Evolutionary conservation across 2,113 vertebrate genomes (phyloP).

Genomic region (Mobula birostris): DNA sequence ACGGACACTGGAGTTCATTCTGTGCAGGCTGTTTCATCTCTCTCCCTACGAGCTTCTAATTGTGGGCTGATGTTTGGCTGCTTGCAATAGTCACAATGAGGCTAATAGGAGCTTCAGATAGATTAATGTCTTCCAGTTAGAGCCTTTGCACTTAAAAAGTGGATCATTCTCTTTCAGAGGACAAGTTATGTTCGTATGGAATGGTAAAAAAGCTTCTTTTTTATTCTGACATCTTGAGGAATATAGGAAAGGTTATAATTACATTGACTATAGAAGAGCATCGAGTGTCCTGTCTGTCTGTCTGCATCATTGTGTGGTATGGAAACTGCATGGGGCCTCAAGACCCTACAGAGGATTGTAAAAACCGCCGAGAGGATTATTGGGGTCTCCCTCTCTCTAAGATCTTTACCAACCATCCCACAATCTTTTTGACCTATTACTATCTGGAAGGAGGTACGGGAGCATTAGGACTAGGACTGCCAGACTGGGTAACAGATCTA

Average conservation of each 20-base stretch:
- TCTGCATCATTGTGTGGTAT: too few species aligned
- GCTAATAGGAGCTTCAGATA: background rate
- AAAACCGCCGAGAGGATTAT: too few species aligned
- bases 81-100: background rate
- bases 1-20: background rate
- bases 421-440: too few species aligned
- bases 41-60: background rate
- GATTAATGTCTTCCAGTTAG: background rate
- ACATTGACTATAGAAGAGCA: background rate
- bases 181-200: background rate
- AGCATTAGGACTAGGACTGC: too few species aligned
- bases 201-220: background rate
- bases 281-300: too few species aligned
- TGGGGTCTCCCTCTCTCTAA: too few species aligned
- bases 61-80: background rate
- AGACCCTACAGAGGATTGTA: too few species aligned
- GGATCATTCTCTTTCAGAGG: background rate
- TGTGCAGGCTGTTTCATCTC: background rate
- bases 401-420: too few species aligned
- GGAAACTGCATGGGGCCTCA: too few species aligned
- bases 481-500: too few species aligned
- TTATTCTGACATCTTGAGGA: background rate
- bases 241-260: slow-evolving; percentile 13
- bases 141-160: background rate
- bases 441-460: too few species aligned